A percentile compares a stretch with the other conserved stretches of the same genome.
Evolutionary conservation across 2,797 vertebrate species (phyloP).

Genomic region (Brachymystax lenok): DNA sequence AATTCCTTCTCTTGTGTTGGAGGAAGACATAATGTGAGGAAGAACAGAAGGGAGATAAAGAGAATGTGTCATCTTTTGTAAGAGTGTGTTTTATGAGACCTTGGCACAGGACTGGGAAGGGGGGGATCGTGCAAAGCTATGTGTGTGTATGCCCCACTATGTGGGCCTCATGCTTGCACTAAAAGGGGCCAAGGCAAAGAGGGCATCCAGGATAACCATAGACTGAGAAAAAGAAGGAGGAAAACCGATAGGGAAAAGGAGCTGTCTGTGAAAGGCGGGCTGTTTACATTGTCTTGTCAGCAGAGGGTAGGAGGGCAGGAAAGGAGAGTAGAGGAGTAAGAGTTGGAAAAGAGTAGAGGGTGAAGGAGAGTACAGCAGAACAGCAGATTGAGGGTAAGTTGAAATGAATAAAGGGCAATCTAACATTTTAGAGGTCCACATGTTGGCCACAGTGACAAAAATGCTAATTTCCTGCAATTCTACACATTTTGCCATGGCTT

Average conservation of each 20-base stretch:
- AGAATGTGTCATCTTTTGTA: slow-evolving; percentile 46
- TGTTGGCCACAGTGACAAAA: too few relatives aligned
- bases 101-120: slow-evolving; percentile 47
- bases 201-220: slow-evolving; percentile 43
- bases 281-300: slow-evolving; percentile 64
- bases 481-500: too few relatives aligned
- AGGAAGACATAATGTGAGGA: slow-evolving; percentile 25
- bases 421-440: too few relatives aligned
- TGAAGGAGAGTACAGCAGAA: slow-evolving; percentile 43
- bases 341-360: slow-evolving; percentile 53
- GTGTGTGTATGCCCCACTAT: slow-evolving; percentile 46
- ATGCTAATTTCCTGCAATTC: too few relatives aligned
- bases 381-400: not conserved
- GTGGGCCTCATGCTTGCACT: slow-evolving; percentile 59
- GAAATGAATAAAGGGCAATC: slow-evolving; percentile 9
- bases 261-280: slow-evolving; percentile 45
- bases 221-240: slow-evolving; percentile 29
- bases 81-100: slow-evolving; percentile 62
- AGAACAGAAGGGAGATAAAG: slow-evolving; percentile 1
- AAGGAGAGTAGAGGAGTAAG: slow-evolving; percentile 59
- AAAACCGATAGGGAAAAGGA: slow-evolving; percentile 36
- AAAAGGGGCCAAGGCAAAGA: slow-evolving; percentile 16
- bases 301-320: slow-evolving; percentile 46
- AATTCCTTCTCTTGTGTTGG: slow-evolving; percentile 6
- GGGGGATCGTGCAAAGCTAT: slow-evolving; percentile 51